Percentiles rank a stretch among this genome's conserved stretches.
Evolutionary conservation across 2,797 vertebrate species (phyloP).

Genomic region (Sphaeramia orbicularis): DNA sequence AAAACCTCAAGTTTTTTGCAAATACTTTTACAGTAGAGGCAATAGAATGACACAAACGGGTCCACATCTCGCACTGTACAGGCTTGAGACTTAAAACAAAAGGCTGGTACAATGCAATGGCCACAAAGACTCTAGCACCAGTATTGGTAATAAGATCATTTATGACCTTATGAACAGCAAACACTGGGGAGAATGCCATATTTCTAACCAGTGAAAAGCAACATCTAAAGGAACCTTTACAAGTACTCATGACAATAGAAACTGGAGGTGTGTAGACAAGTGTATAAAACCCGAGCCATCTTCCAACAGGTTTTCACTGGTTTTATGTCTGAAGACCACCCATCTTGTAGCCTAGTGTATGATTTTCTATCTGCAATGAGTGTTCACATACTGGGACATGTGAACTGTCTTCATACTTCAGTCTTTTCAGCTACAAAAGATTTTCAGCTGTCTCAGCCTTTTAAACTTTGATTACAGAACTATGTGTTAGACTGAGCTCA

Average conservation of each 20-base stretch:
- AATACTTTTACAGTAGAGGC: background rate
- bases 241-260: slow-evolving; percentile 81
- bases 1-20: background rate
- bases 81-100: slow-evolving; percentile 5
- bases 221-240: slow-evolving; percentile 87
- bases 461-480: background rate
- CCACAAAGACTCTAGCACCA: background rate
- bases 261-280: slow-evolving; percentile 60
- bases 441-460: slow-evolving; percentile 21
- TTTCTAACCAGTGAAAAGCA: slow-evolving; percentile 42
- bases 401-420: background rate
- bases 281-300: slow-evolving; percentile 72
- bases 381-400: slow-evolving; percentile 6
- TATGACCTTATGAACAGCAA: slow-evolving; percentile 7
- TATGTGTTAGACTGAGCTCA: no score
- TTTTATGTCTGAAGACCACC: slow-evolving; percentile 36
- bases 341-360: background rate
- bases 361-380: slow-evolving; percentile 7
- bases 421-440: slow-evolving; percentile 46
- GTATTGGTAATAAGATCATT: background rate
- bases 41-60: background rate
- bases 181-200: background rate
- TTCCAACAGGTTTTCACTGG: slow-evolving; percentile 39
- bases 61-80: slow-evolving; percentile 6
- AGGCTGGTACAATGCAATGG: background rate